A percentile compares a stretch with the other conserved stretches of the same genome.
Evolutionary conservation across 2,113 vertebrate genomes (phyloP).

Genomic region (Plotosus lineatus): DNA sequence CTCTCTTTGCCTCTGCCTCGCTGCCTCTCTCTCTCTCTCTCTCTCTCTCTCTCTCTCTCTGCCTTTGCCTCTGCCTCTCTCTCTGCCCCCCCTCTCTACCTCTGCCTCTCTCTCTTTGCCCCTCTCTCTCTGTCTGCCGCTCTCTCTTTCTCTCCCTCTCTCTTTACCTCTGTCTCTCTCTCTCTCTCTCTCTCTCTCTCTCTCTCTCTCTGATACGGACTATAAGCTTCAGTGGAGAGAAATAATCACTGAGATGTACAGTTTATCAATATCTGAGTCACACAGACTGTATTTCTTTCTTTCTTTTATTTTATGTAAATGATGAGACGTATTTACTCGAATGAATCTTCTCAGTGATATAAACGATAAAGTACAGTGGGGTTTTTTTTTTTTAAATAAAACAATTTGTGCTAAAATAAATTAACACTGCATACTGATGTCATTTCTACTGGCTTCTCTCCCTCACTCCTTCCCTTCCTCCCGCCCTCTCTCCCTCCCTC

Average conservation of each 20-base stretch:
- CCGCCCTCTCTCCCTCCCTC: too few species aligned
- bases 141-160: constrained; percentile 1
- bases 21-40: background rate
- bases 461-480: too few species aligned
- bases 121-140: constrained; percentile 4
- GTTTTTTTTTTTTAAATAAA: background rate
- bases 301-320: background rate
- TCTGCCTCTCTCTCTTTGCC: background rate
- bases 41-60: constrained; percentile 4
- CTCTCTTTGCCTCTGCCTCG: too few species aligned
- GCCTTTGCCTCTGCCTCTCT: too few species aligned
- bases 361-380: too few species aligned
- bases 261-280: background rate
- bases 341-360: too few species aligned
- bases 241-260: background rate
- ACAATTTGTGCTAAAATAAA: constrained; percentile 25
- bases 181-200: constrained; percentile 11
- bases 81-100: background rate
- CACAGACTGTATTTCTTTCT: background rate
- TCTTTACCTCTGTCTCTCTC: background rate
- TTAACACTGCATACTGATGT: constrained; percentile 34
- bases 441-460: constrained; percentile 47
- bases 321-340: background rate
- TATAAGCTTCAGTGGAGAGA: background rate
- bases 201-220: background rate